Percentiles rank a stretch among this genome's conserved stretches.
phyloP scores from a whole-genome alignment of 2,888 invertebrate genomes.

The Cephus sareptanus region DNA sequence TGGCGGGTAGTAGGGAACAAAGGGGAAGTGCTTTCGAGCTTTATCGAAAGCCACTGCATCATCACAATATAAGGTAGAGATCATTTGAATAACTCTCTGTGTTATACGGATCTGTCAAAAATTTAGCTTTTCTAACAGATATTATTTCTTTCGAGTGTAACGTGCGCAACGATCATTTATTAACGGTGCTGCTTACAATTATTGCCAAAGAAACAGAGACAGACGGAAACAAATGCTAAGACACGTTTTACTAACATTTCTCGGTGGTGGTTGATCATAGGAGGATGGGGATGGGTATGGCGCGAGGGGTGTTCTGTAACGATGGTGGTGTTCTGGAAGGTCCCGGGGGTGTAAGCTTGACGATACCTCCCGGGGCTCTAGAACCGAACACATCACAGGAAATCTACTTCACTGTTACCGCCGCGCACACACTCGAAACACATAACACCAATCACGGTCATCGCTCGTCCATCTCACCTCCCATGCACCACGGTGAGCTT shows the following conservation, averaged over 20 bases:
- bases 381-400: slow-evolving; percentile 86
- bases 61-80: slow-evolving; percentile 82
- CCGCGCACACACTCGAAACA: slow-evolving; percentile 84
- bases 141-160: background rate
- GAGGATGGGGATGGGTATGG: slow-evolving; percentile 59
- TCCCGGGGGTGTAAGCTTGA: slow-evolving; percentile 90
- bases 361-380: slow-evolving; percentile 90
- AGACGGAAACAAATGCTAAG: slow-evolving; percentile 1
- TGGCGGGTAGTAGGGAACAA: slow-evolving; percentile 90
- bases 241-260: slow-evolving; percentile 27
- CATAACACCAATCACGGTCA: slow-evolving; percentile 62
- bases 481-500: slow-evolving; percentile 57
- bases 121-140: background rate
- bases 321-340: slow-evolving; percentile 86
- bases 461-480: slow-evolving; percentile 57
- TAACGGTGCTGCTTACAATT: background rate
- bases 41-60: slow-evolving; percentile 89
- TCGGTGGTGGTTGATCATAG: slow-evolving; percentile 48
- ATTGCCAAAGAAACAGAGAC: background rate
- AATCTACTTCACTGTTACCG: slow-evolving; percentile 91
- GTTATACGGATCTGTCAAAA: background rate
- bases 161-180: background rate
- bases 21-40: slow-evolving; percentile 95
- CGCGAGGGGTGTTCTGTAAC: slow-evolving; percentile 74
- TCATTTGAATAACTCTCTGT: slow-evolving; percentile 3